Percentiles rank a stretch among this genome's conserved stretches.
Conservation (phyloP, 2,797 vertebrate genomes). For the Sebastes vulpes region DNA sequence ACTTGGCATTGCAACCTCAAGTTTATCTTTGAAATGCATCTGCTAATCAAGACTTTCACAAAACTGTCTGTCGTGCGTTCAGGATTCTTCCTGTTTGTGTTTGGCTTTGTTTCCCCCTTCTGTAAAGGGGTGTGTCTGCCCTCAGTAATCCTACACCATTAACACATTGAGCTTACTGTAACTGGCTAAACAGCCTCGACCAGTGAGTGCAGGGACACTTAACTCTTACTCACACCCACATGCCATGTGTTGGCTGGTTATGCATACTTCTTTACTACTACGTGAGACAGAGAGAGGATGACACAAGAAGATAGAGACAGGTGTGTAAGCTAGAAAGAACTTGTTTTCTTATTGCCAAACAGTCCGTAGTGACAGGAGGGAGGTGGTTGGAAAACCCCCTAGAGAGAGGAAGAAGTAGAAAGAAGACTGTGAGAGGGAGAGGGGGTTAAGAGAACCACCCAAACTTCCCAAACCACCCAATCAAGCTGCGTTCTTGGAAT, state of each 20-base stretch:
- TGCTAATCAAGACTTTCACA: slow-evolving; percentile 25
- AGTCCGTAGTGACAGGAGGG: slow-evolving; percentile 10
- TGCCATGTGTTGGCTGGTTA: slow-evolving; percentile 53
- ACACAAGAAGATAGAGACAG: slow-evolving; percentile 29
- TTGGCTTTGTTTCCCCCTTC: slow-evolving; percentile 61
- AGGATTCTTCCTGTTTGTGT: slow-evolving; percentile 74
- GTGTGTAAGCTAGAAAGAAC: slow-evolving; percentile 29
- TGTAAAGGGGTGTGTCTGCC: slow-evolving; percentile 86
- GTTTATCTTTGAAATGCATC: slow-evolving; percentile 25
- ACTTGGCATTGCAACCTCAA: neutral
- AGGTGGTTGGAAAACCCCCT: slow-evolving; percentile 13
- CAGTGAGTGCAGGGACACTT: slow-evolving; percentile 77
- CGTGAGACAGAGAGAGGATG: neutral
- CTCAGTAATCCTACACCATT: slow-evolving; percentile 93
- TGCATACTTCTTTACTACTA: slow-evolving; percentile 2
- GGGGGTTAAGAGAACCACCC: slow-evolving; percentile 66
- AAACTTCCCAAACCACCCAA: slow-evolving; percentile 81
- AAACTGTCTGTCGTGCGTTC: slow-evolving; percentile 2
- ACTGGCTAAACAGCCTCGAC: slow-evolving; percentile 92
- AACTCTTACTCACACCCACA: slow-evolving; percentile 65
- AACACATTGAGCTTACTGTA: slow-evolving; percentile 86
- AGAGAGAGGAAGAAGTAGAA: slow-evolving; percentile 15
- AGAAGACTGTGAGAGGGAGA: slow-evolving; percentile 19
- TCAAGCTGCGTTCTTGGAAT: slow-evolving; percentile 68
- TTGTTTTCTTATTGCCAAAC: neutral